phyloP scores from a whole-genome alignment of 2,113 vertebrate species.

The Grus americana region DNA sequence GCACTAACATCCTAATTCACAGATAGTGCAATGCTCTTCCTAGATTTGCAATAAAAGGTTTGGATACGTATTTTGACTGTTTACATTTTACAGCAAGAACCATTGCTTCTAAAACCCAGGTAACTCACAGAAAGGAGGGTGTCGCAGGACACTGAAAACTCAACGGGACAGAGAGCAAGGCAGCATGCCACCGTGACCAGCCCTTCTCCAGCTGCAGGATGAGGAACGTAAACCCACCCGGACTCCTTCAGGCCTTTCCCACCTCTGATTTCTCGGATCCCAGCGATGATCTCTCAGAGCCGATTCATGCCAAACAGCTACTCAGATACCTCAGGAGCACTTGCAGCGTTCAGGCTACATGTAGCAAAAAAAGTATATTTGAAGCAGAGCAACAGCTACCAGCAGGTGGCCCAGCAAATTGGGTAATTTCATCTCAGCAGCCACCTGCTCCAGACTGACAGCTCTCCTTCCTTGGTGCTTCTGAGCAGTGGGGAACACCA shows the following conservation, averaged over 20 bases:
- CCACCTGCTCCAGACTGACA: neutral
- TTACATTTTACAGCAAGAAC: neutral
- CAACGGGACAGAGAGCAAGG: neutral
- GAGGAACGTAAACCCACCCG: neutral
- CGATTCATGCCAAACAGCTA: neutral
- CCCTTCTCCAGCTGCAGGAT: neutral
- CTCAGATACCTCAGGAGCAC: neutral
- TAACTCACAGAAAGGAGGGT: neutral
- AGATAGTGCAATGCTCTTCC: neutral
- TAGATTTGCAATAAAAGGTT: neutral
- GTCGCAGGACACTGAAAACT: neutral
- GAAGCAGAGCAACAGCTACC: neutral
- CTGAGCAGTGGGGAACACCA: neutral
- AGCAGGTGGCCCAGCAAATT: slow-evolving; percentile 15
- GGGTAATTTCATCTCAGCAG: slow-evolving; percentile 15
- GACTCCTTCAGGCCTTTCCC: neutral
- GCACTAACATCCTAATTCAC: neutral
- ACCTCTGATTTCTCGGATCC: neutral
- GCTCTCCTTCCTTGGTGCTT: neutral
- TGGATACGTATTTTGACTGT: neutral
- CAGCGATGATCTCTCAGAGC: neutral
- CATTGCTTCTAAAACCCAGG: neutral
- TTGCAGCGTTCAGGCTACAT: neutral
- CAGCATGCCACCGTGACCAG: neutral
- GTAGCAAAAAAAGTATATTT: neutral